Conservation (phyloP, 2,113 vertebrate species). For the Hemichromis elongatus region DNA sequence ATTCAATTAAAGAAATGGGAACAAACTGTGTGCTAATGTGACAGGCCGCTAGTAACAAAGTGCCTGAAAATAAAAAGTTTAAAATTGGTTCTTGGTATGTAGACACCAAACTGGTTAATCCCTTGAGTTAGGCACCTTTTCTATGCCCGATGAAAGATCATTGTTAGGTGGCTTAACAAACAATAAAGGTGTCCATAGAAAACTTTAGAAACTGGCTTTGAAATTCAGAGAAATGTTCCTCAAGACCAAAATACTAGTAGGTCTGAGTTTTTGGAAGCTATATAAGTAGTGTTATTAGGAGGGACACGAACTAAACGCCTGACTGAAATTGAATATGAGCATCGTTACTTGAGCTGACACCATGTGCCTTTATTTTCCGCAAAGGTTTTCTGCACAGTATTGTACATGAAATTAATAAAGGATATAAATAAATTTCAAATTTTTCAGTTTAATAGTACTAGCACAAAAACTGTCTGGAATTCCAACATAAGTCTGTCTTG, state of each 20-base stretch:
- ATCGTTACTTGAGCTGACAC: background rate
- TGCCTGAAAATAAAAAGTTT: no score
- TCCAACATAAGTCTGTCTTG: background rate
- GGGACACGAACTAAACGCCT: constrained; percentile 27
- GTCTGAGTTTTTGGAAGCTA: background rate
- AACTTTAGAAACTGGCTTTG: background rate
- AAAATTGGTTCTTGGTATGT: background rate
- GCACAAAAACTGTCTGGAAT: background rate
- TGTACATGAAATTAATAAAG: background rate
- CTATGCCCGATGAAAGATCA: background rate
- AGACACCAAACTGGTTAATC: background rate
- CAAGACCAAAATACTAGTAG: background rate
- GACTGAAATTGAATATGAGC: background rate
- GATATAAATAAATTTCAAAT: background rate
- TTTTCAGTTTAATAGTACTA: background rate
- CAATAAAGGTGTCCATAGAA: background rate
- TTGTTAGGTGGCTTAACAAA: background rate
- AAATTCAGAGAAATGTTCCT: background rate
- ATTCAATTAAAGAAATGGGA: background rate
- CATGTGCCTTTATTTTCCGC: background rate
- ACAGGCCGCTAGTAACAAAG: background rate
- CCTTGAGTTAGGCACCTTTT: background rate
- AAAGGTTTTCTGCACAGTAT: background rate
- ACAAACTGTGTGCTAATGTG: background rate
- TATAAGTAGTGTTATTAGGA: constrained; percentile 24